Conservation (phyloP, 1,140 invertebrate genomes). For the Mycetomoellerius zeteki region DNA sequence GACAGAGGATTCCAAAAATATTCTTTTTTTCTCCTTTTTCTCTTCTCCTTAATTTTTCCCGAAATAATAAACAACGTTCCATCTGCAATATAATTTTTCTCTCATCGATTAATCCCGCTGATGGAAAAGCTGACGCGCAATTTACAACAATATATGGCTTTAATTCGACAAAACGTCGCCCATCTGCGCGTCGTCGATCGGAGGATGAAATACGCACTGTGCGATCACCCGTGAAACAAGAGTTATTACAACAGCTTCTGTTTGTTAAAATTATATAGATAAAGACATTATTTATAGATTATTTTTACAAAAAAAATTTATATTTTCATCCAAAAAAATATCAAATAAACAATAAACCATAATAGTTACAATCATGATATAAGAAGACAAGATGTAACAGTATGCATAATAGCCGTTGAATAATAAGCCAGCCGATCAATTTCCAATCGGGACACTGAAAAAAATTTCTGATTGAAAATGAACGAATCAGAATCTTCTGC, state of each 20-base stretch:
- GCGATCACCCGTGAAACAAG: not conserved
- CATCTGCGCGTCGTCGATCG: not conserved
- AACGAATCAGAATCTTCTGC: too few relatives aligned
- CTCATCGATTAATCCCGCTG: not conserved
- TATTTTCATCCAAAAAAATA: too few relatives aligned
- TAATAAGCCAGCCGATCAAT: too few relatives aligned
- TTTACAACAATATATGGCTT: slow-evolving; percentile 22
- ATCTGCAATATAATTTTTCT: slow-evolving; percentile 12
- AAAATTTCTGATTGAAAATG: too few relatives aligned
- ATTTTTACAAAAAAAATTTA: too few relatives aligned
- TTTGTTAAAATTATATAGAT: not conserved
- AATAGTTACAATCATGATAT: too few relatives aligned
- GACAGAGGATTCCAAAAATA: not conserved
- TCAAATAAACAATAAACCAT: too few relatives aligned
- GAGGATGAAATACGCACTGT: not conserved
- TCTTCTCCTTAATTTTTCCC: not conserved
- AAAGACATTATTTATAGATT: too few relatives aligned
- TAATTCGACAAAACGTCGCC: slow-evolving; percentile 28
- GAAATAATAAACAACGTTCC: slow-evolving; percentile 23
- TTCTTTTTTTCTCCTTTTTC: not conserved
- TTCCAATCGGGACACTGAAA: too few relatives aligned
- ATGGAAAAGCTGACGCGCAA: slow-evolving; percentile 1
- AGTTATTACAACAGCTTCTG: not conserved
- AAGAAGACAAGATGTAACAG: too few relatives aligned
- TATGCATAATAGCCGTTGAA: too few relatives aligned